A percentile compares a stretch with the other conserved stretches of the same genome.
Evolutionary conservation across 2,797 vertebrate genomes (phyloP).

Genomic region (Neomorphus geoffroyi): DNA sequence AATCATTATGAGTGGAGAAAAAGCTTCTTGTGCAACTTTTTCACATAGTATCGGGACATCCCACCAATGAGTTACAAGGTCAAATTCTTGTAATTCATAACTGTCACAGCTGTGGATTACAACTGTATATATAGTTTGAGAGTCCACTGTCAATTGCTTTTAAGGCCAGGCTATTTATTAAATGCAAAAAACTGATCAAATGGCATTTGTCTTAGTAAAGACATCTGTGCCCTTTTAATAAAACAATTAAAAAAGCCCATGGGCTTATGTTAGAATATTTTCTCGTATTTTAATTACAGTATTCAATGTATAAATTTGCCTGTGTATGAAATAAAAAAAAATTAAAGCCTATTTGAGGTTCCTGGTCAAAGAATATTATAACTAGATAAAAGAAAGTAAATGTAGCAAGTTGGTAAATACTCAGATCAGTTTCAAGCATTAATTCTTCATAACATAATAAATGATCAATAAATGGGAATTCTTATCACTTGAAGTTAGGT

Average conservation of each 20-base stretch:
- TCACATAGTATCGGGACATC: not conserved
- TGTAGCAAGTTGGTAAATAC: not conserved
- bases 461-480: not conserved
- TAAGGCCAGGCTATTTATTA: not conserved
- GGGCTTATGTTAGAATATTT: not conserved
- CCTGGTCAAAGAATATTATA: not conserved
- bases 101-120: conserved; percentile 22
- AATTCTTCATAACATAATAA: not conserved
- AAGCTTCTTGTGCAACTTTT: conserved; percentile 53
- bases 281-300: not conserved
- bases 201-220: not conserved
- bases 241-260: not conserved
- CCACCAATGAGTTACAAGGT: conserved; percentile 7
- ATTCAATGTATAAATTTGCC: not conserved
- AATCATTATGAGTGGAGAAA: conserved; percentile 12
- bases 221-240: not conserved
- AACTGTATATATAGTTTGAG: not conserved
- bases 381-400: not conserved
- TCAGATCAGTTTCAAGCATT: not conserved
- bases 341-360: not conserved
- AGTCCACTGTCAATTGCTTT: not conserved
- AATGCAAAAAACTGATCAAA: not conserved
- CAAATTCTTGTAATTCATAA: conserved; percentile 56
- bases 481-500: not conserved
- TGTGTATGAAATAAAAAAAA: not conserved